phyloP scores from a whole-genome alignment of 1,140 invertebrate genomes.

The Bombus pascuorum region DNA sequence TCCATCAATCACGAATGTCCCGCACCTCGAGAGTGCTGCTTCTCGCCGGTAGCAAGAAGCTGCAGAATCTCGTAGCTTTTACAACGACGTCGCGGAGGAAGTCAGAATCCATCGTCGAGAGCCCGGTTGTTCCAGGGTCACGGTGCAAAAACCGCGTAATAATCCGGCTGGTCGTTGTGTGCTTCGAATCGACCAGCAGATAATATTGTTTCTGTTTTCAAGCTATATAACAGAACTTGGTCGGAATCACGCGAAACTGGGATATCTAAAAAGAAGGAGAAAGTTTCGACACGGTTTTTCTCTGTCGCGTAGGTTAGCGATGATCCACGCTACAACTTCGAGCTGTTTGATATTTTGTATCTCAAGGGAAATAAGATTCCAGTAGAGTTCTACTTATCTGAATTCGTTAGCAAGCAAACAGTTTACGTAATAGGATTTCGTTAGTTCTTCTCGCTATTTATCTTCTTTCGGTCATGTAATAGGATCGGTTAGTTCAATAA shows the following conservation, averaged over 20 bases:
- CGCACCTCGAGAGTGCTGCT: conserved; percentile 69
- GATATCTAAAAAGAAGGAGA: neutral
- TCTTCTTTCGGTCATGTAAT: too few species aligned
- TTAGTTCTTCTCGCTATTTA: too few species aligned
- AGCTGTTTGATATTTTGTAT: neutral
- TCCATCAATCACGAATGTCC: conserved; percentile 77
- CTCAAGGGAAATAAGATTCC: neutral
- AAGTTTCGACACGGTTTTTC: neutral
- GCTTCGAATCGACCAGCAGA: conserved; percentile 28
- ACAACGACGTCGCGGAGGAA: conserved; percentile 70
- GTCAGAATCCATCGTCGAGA: conserved; percentile 58
- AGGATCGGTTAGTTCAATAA: too few species aligned
- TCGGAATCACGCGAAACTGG: neutral
- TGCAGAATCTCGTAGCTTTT: conserved; percentile 70
- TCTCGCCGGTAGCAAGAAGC: conserved; percentile 74
- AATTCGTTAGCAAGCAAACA: neutral
- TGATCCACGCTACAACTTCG: too few species aligned
- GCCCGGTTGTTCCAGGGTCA: conserved; percentile 63
- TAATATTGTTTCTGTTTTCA: conserved; percentile 55
- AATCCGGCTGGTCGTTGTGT: conserved; percentile 63
- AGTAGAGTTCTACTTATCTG: neutral
- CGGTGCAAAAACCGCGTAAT: conserved; percentile 71
- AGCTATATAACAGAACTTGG: neutral
- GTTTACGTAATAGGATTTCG: neutral
- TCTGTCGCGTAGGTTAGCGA: neutral